phyloP scores from a whole-genome alignment of 1,140 invertebrate genomes.

The Coptotermes formosanus region DNA sequence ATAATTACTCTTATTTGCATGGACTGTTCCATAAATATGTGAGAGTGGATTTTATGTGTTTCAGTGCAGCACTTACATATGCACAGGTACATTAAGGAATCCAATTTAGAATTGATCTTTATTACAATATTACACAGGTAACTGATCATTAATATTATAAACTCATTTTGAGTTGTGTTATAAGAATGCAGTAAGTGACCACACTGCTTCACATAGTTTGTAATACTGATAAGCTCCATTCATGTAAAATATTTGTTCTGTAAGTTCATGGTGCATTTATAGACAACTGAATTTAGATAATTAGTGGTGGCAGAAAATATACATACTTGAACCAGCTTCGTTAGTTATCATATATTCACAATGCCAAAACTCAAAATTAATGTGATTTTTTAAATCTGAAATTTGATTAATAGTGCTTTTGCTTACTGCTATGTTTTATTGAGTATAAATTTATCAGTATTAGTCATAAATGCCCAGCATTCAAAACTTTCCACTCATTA shows the following conservation, averaged over 20 bases:
- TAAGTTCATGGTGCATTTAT: not conserved
- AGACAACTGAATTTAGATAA: not conserved
- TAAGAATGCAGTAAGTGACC: not conserved
- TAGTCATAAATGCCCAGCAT: not conserved
- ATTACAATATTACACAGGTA: not conserved
- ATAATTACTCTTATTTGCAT: not conserved
- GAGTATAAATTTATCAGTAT: not conserved
- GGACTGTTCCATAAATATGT: not conserved
- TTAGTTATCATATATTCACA: not conserved
- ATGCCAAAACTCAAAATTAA: too few relatives aligned
- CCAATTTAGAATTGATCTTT: not conserved
- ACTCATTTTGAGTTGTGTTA: not conserved
- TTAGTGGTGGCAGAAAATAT: not conserved
- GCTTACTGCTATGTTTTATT: not conserved
- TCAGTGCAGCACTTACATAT: not conserved
- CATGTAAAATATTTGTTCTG: not conserved
- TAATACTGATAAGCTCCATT: too few relatives aligned
- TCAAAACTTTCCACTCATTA: not conserved
- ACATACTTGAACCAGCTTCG: not conserved
- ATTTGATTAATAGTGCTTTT: not conserved
- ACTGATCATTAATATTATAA: not conserved
- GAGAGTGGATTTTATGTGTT: not conserved
- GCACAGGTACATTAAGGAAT: not conserved
- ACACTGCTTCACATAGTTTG: not conserved
- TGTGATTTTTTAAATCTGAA: not conserved